phyloP scores from a whole-genome alignment of 2,113 vertebrate genomes.

The Spermophilus dauricus region DNA sequence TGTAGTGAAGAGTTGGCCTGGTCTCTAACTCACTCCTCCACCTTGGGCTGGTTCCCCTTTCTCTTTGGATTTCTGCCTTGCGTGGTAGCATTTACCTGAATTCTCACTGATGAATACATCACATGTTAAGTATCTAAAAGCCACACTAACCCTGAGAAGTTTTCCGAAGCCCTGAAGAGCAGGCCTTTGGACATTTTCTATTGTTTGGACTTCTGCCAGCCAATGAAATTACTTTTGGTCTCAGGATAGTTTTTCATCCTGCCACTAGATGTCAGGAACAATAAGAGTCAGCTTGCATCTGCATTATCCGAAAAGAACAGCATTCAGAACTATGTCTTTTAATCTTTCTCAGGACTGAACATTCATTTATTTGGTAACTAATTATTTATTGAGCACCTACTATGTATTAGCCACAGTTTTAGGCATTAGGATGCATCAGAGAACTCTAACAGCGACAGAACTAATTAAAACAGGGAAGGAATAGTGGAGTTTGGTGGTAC shows the following conservation, averaged over 20 bases:
- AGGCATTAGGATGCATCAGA: background rate
- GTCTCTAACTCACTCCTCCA: background rate
- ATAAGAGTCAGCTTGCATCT: constrained; percentile 44
- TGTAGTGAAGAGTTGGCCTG: background rate
- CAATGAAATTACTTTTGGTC: constrained; percentile 55
- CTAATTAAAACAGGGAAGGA: background rate
- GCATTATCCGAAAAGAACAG: constrained; percentile 19
- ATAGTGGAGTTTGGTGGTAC: no score
- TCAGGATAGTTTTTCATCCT: constrained; percentile 66
- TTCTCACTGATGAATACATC: background rate
- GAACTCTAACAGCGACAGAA: background rate
- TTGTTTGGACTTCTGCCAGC: constrained; percentile 5
- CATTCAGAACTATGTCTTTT: background rate
- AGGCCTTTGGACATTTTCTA: background rate
- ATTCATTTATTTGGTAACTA: background rate
- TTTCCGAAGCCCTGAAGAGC: background rate
- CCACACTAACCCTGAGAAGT: background rate
- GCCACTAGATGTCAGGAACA: constrained; percentile 83
- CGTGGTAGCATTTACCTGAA: background rate
- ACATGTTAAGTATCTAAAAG: background rate
- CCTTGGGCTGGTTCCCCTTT: background rate
- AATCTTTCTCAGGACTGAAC: background rate
- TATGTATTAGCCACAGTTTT: background rate
- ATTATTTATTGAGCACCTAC: background rate
- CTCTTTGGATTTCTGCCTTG: background rate